Evolutionary conservation across 2,113 vertebrate species (phyloP), one percentile per base, ranked within the genome.

Genomic region (Xerus inauris): DNA sequence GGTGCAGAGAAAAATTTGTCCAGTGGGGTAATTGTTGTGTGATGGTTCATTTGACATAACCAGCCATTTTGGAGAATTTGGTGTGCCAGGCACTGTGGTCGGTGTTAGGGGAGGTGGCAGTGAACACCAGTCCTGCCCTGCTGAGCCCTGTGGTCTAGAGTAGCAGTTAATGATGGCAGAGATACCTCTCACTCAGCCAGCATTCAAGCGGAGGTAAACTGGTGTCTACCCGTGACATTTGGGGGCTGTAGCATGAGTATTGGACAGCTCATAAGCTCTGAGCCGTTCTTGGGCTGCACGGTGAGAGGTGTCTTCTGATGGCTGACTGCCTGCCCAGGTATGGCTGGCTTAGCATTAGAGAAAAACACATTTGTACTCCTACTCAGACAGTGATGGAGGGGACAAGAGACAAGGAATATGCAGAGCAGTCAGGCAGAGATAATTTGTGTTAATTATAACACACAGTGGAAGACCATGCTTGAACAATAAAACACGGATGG

Each of bases 51-150:
- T 69, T 24, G 30, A 62, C 1, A 26, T 26, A n/a, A 40, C 20
- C 54, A 57, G 28, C 16, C n/a, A 45, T 65, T 59, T n/a, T 62
- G 64, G 85, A 42, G 62, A n/a, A 28, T 71, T 87, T 30, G n/a
- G 16, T 0, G 1, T 28, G 22, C 49, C 13, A 12, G 24, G 4
- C 49, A 5, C 26, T 32, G 40, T 51, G 49, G 47, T n/a, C 35
- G 51, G 35, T 8, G 19, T 32, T 2, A 0, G 13, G 2, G 35
- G 45, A 30, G 26, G 26, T 1, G 14, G 38, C 1, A 0, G 42
- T 3, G 3, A 40, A 40, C 12, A 17, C 87, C 1, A 4, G 10
- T n/a, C 54, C 16, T 35, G 54, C 6, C 32, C 7, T 64, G 51
- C 2, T 49, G 77, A 51, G 8, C 1, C 35, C 12, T 38, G 45